These are phyloP conservation scores for Drosophila hamatofila DNA, from an alignment of 2,888 invertebrate species.

Conservation along the genomic window DNA sequence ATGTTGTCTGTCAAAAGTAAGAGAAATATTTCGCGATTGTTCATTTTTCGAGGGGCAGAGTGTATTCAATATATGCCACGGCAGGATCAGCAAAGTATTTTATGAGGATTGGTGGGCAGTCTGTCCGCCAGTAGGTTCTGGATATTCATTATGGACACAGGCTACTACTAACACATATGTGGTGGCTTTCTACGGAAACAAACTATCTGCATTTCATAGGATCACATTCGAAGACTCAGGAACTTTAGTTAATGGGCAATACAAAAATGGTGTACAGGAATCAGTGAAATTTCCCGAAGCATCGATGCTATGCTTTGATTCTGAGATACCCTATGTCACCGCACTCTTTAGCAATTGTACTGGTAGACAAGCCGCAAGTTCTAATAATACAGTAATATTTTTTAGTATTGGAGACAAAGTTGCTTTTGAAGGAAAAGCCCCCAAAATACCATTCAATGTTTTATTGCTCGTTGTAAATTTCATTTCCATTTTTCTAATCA, in stretches of 20 bases:
- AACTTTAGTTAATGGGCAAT: background rate
- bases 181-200: background rate
- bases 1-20: accelerated
- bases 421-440: accelerated
- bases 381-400: background rate
- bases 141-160: background rate
- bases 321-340: background rate
- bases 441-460: background rate
- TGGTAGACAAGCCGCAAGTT: accelerated
- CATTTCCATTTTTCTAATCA: background rate
- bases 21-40: accelerated
- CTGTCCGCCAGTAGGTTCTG: background rate
- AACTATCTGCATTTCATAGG: background rate
- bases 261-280: accelerated
- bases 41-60: accelerated
- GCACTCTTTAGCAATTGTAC: background rate
- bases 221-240: background rate
- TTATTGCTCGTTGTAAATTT: background rate
- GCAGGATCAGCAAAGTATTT: background rate
- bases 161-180: background rate
- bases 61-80: background rate
- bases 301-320: accelerated
- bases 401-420: accelerated
- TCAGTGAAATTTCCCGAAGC: background rate
- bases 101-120: accelerated